These are phyloP conservation scores for Rhabditoides inermis DNA, from an alignment of 2,888 invertebrate species.

Conservation along the genomic window DNA sequence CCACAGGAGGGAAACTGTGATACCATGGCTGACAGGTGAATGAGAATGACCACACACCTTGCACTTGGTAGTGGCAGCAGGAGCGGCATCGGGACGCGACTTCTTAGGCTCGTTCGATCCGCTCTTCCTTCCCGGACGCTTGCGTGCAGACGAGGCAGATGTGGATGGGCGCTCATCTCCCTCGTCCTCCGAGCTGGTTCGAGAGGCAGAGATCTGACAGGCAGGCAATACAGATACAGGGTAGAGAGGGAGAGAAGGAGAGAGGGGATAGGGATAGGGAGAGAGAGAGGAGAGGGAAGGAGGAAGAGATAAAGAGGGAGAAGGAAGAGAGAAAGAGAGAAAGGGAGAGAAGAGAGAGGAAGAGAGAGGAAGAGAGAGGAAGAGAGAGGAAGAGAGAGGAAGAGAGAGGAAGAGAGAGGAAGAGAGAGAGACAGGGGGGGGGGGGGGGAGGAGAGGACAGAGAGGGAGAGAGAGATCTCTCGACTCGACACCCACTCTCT, in stretches of 20 bases:
- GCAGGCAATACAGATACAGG: too few species aligned
- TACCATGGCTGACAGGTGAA: too few species aligned
- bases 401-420: slow-evolving; percentile 2
- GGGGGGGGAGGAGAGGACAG: background rate
- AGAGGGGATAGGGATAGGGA: background rate
- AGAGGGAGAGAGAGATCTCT: background rate
- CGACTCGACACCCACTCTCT: background rate
- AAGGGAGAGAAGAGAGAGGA: background rate
- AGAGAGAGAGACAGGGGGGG: slow-evolving; percentile 3
- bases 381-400: background rate
- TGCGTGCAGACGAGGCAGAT: too few species aligned
- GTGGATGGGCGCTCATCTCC: too few species aligned
- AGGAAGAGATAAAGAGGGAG: background rate
- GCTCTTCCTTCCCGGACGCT: too few species aligned
- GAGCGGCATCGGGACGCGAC: too few species aligned
- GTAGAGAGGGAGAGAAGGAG: background rate
- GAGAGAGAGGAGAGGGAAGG: background rate
- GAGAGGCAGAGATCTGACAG: too few species aligned
- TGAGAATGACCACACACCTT: too few species aligned
- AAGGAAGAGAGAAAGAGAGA: background rate
- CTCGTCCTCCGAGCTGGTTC: too few species aligned
- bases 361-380: background rate
- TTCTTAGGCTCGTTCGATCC: too few species aligned
- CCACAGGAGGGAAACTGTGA: too few species aligned
- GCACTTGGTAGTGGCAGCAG: too few species aligned